Evolutionary conservation across 2,888 invertebrate species (phyloP), one percentile per base, ranked within the genome.

Genomic region (Cheilosia grossa): DNA sequence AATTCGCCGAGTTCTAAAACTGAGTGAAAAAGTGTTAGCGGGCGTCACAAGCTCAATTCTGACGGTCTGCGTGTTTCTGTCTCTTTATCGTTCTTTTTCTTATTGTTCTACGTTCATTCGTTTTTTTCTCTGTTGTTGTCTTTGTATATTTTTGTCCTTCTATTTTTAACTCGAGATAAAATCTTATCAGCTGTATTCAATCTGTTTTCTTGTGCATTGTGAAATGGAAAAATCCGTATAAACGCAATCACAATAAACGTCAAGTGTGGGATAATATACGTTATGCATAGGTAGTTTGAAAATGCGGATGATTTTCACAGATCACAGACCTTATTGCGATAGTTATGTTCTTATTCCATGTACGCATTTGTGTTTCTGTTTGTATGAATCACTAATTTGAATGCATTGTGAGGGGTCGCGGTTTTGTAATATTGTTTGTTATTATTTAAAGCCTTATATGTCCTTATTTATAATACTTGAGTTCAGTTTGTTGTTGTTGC

Each of bases 131-230:
- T n/a, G n/a, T n/a, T n/a, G n/a, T 13, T 15, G 42, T 49, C 33
- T 24, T 30, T 42, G 6, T 27, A 17, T 63, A 13, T 37, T 58
- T 33, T 40, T 33, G 21, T 61, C 61, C 47, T 54, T 73, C 72
- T 82, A 82, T 82, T 82, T 82, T 63, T 82, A 78, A 73, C 21
- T 37, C 27, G 42, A 63, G 79, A 82, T 78, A 79, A 73, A 61
- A 78, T 78, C 82, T 82, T 79, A 82, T 82, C 78, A 82, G 61
- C 64, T 78, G 54, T 53, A 78, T 72, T 82, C 72, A 78, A 82
- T 78, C 77, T 66, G 59, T 67, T 78, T 37, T 69, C 42, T 61
- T 77, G 77, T 54, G 51, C 40, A 44, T 42, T 64, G 37, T 59
- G 58, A 21, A 72, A 58, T 56, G 49, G 54, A 74, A 67, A 61